Evolutionary conservation across 2,888 invertebrate species (phyloP), one percentile per base, ranked within the genome.

Genomic region (Nycteola revayana): DNA sequence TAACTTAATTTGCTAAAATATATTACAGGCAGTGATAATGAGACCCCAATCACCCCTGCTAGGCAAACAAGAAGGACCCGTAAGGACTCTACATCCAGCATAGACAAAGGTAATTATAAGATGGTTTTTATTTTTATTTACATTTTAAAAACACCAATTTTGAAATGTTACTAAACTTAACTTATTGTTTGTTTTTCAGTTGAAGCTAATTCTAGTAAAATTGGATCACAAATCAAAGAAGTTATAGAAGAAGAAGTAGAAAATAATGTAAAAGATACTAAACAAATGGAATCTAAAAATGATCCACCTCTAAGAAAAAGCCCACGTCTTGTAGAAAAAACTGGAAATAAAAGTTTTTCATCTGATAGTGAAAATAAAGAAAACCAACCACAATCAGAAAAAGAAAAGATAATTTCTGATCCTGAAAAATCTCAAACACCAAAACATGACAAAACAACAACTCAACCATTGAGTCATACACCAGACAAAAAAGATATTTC

Each of bases 11-110:
- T n/a, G n/a, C n/a, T n/a, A n/a, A n/a, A n/a, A n/a, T n/a, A 9
- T 17, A 36, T 73, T 76, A 40, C 64, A 88, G 87, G 79, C n/a
- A 86, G 86, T 67, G 87, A 87, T 32, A 78, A 55, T 53, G 87
- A 86, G 60, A 45, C 71, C 18, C 46, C 74, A 17, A 20, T 60
- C 1, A 84, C 86, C 36, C 83, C 87, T 21, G 64, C 49, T 5
- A 69, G 68, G 41, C 62, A 62, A 41, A 67, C 65, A 2, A 70
- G 80, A 47, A 67, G 74, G 44, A 78, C 79, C 7, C 72, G 80
- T 32, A 85, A 77, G 42, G 75, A 81, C 47, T 88, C 86, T 2
- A 45, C 75, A 33, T 72, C 84, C 7, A 84, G 71, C 60, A 43
- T 77, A 50, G 85, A 86, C 40, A 79, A 76, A 66, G 81, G 87